Base-by-base conservation (phyloP, 2,113 vertebrate species). In the Phyllopteryx taeniolatus region DNA sequence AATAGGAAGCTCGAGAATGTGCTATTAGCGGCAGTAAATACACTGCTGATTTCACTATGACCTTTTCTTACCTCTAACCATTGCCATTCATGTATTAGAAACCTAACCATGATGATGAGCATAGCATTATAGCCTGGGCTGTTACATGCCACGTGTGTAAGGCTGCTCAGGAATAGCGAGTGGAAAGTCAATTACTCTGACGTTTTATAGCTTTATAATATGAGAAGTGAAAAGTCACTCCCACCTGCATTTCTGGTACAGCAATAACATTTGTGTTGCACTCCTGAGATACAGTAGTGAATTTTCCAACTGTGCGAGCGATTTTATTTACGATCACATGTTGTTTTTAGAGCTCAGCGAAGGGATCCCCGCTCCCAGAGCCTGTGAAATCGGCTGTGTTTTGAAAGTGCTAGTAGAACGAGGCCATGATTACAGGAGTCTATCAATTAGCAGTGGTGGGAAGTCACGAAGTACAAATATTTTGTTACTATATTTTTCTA, bases 21-120 rank as follows among this genome's bases (percentile, higher is more conserved):
- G 76, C 86, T 83, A 80, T 82, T 85, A 80, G 76, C 51, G 80
- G 70, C 83, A 87, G 76, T 74, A 75, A 82, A 66, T 71, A 71
- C 68, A 67, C 79, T 75, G 71, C 70, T 68, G 74, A 71, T 77
- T 86, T 76, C 70, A 53, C 35, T 57, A 19, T 88, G 88, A 86
- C 78, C 82, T 86, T 87, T 86, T 71, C 80, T 65, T 66, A 43
- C 59, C 66, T 70, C 67, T 78, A 68, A 59, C 27, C 27, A 27
- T 39, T 39, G 35, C n/a, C 53, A 56, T 74, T 33, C 71, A 75
- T 77, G 67, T 9, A 75, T 73, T 54, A 74, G 62, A 68, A 74
- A 54, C 67, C 67, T 68, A 57, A 53, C 33, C 60, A 67, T 61
- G 39, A 75, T 59, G 60, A 74, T 77, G 70, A 76, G 66, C 20